Evolutionary conservation across 2,113 vertebrate genomes (phyloP).

Genomic region (Trematomus loennbergii): DNA sequence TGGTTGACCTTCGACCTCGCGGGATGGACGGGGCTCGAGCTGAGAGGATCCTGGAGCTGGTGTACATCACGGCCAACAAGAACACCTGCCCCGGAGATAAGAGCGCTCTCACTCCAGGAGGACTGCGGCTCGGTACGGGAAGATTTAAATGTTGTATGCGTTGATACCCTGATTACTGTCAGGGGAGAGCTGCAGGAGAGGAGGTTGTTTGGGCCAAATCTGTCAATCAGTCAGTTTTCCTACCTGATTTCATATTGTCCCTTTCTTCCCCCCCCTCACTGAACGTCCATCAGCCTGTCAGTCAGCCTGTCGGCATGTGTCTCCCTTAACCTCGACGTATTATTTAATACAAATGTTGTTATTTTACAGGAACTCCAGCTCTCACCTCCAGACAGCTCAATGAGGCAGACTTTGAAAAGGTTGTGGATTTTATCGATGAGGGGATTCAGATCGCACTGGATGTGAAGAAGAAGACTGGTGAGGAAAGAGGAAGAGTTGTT

Average conservation of each 20-base stretch:
- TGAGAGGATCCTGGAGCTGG: slow-evolving; percentile 90
- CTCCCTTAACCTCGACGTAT: background rate
- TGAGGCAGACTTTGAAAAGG: slow-evolving; percentile 90
- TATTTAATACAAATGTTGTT: background rate
- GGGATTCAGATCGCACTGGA: slow-evolving; percentile 89
- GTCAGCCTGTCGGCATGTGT: slow-evolving; percentile 12
- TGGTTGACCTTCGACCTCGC: slow-evolving; percentile 91
- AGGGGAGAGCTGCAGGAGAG: slow-evolving; percentile 10
- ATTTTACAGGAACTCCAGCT: slow-evolving; percentile 87
- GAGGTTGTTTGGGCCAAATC: slow-evolving; percentile 25
- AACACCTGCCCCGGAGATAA: slow-evolving; percentile 94
- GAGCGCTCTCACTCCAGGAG: slow-evolving; percentile 90
- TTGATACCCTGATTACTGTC: slow-evolving; percentile 4
- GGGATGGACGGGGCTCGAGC: slow-evolving; percentile 91
- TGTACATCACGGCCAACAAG: slow-evolving; percentile 93
- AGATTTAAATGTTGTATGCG: background rate
- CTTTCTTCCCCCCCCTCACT: slow-evolving; percentile 32
- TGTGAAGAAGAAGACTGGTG: slow-evolving; percentile 92
- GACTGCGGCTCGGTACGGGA: slow-evolving; percentile 88
- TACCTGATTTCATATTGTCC: background rate
- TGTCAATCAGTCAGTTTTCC: slow-evolving; percentile 25
- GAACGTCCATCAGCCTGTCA: background rate
- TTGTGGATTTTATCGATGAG: slow-evolving; percentile 92
- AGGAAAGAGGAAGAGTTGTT: slow-evolving; percentile 44
- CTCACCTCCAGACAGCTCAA: slow-evolving; percentile 91